Conservation (phyloP, 2,113 vertebrate genomes). For the Oreochromis spilurus region DNA sequence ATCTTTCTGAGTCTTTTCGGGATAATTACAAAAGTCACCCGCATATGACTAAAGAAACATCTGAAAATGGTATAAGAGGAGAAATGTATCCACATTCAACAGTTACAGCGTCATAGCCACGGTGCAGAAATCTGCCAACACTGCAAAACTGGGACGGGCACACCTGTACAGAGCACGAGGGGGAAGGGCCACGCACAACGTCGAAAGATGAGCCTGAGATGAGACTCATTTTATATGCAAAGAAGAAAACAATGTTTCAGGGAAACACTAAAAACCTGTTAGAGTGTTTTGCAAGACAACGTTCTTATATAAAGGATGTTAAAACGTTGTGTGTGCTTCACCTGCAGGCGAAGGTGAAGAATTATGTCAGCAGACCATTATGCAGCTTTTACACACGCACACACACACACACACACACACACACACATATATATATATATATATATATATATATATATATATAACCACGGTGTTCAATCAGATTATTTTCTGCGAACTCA, state of each 20-base stretch:
- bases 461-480: background rate
- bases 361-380: background rate
- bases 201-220: background rate
- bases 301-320: background rate
- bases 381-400: background rate
- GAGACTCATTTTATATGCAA: background rate
- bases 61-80: background rate
- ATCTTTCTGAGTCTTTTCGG: background rate
- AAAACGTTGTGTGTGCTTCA: background rate
- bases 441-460: accelerated
- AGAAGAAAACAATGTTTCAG: background rate
- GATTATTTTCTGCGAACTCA: background rate
- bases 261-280: background rate
- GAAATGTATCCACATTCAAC: background rate
- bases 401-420: background rate
- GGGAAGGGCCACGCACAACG: background rate
- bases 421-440: no score
- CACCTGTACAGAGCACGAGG: background rate
- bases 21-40: background rate
- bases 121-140: background rate
- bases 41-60: background rate
- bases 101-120: background rate
- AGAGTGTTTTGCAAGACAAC: background rate
- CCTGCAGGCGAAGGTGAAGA: background rate
- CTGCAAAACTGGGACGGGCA: conserved; percentile 8